These are phyloP conservation scores for Lipophrys pholis DNA, from an alignment of 2,113 vertebrate species.

Conservation along the genomic window DNA sequence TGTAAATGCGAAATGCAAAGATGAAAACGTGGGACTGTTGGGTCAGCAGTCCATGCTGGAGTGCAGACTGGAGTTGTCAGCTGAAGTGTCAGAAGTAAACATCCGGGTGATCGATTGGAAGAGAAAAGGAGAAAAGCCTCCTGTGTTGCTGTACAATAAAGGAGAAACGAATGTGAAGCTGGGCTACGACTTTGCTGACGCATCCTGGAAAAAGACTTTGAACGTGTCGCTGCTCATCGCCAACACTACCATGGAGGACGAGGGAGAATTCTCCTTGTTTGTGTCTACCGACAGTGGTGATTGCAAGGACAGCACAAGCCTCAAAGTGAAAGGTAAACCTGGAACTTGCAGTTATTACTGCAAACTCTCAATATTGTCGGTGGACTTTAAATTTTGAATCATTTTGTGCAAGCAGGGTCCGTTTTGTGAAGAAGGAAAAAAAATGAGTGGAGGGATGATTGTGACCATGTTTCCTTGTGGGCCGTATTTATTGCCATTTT, in stretches of 20 bases:
- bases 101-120: constrained; percentile 12
- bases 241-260: constrained; percentile 40
- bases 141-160: accelerated
- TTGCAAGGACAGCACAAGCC: accelerated
- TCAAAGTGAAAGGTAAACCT: constrained; percentile 73
- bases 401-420: too few species aligned
- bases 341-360: background rate
- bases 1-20: background rate
- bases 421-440: too few species aligned
- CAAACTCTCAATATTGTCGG: too few species aligned
- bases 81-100: accelerated
- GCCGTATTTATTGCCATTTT: too few species aligned
- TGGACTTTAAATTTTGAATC: too few species aligned
- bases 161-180: accelerated
- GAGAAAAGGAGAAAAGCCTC: accelerated
- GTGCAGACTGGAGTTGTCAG: background rate
- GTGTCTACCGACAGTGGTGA: constrained; percentile 19
- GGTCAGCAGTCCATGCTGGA: constrained; percentile 42
- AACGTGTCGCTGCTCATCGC: constrained; percentile 71
- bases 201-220: constrained; percentile 16
- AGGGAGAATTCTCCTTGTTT: background rate
- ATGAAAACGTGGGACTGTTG: background rate
- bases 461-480: too few species aligned
- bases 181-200: constrained; percentile 38
- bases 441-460: too few species aligned